Evolutionary conservation across 2,888 invertebrate species (phyloP), one percentile per base, ranked within the genome.

Genomic region (Dione juno): DNA sequence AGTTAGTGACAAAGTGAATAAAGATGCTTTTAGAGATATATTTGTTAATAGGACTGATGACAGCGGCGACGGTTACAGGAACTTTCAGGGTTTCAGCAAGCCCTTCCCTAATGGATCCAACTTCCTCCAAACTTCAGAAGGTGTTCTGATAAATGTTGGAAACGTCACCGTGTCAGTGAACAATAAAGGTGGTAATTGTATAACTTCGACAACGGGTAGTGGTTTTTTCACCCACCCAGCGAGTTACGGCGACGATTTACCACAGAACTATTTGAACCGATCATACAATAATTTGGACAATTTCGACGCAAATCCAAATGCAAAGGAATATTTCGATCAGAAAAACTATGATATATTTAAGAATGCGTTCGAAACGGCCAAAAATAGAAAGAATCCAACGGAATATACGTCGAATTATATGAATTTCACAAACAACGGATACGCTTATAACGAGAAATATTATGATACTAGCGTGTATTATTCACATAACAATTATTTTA

Each of bases 161-260:
- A 96, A 96, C 81, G 96, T 96, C 0, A 96, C 96, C 0, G 96
- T 96, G 0, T 95, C 95, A 66, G 96, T 96, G 16, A 95, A 95
- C 71, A 95, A 95, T 77, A 94, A 94, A 75, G 96, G 96, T 54
- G 96, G 96, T 67, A 96, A 95, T 85, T 95, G 95, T 76, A 95
- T 96, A 50, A 95, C 95, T 2, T 94, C 95, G 5, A 95, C 94
- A 14, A 94, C 93, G 0, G 93, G 93, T 0, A 92, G 89, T 66
- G 93, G 93, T 1, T 93, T 92, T 76, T 92, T 93, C 53, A 90
- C 93, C 1, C 87, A 92, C 74, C 88, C 92, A 1, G 86, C 90
- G 1, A 88, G 84, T 71, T 89, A 87, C 16, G 85, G 86, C 1
- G 90, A 90, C 10, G 88, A 91, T 69, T 82, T 78, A 40, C 88